phyloP scores from a whole-genome alignment of 2,113 vertebrate genomes.

The Melanerpes formicivorus region DNA sequence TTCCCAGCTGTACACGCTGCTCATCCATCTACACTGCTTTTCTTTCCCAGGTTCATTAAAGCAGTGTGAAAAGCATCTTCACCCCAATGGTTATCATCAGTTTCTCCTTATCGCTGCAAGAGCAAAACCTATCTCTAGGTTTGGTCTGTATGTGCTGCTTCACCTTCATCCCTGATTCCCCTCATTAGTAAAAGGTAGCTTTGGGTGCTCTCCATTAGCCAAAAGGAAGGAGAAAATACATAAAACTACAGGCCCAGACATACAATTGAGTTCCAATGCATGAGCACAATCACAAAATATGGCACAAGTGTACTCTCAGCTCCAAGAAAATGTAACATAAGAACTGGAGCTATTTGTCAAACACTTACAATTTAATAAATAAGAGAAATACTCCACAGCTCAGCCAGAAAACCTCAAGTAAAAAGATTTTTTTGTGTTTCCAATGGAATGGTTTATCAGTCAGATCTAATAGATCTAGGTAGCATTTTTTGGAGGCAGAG shows the following conservation, averaged over 20 bases:
- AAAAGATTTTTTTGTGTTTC: constrained; percentile 38
- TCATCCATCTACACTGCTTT: neutral
- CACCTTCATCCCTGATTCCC: neutral
- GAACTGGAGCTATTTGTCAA: constrained; percentile 70
- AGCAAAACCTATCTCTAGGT: neutral
- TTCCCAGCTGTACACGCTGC: rapidly evolving
- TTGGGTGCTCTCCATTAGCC: neutral
- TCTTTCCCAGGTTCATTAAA: neutral
- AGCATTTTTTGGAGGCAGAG: neutral
- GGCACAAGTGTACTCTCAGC: neutral
- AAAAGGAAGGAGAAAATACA: neutral
- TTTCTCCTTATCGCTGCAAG: neutral
- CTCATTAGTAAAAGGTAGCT: neutral
- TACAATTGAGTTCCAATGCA: neutral
- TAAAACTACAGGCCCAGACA: neutral
- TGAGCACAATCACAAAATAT: neutral
- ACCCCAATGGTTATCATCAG: neutral
- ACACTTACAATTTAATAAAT: constrained; percentile 68
- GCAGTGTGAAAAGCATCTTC: neutral
- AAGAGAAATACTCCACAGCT: constrained; percentile 58
- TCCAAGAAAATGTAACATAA: constrained; percentile 57
- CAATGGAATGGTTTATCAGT: constrained; percentile 20
- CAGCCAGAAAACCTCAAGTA: constrained; percentile 60
- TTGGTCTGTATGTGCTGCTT: neutral
- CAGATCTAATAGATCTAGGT: constrained; percentile 42